Base-by-base conservation (phyloP, 2,113 vertebrate species). In the Vicugna pacos region DNA sequence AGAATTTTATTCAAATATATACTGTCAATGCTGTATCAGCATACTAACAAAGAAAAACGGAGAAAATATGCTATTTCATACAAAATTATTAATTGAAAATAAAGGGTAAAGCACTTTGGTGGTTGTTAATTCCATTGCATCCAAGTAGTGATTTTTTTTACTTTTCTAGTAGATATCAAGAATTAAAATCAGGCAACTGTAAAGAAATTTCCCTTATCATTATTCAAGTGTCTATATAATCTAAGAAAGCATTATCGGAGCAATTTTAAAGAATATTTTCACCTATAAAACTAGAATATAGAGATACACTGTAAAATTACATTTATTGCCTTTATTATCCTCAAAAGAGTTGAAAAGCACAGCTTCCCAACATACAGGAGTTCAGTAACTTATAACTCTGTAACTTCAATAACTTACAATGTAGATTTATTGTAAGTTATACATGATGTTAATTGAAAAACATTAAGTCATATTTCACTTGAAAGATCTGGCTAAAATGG, bases 31-130 rank as follows among this genome's bases (percentile, higher is more conserved):
- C n/a, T 79, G 32, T 75, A 73, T 67, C 35, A 89, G 58, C 22
- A 42, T 60, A 22, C 50, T 30, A 67, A 85, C 22, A 93, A 91
- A 82, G 19, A 32, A 50, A 88, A 85, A 12, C 12, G 26, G 28
- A 38, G 52, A 77, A 94, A 94, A 75, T 72, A 42, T 84, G 12
- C 56, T 64, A 89, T 24, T 77, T 92, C 26, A 92, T 13, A 58
- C 32, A 75, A 52, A 86, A 79, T 46, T 83, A 76, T 58, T 64
- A 84, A 92, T 19, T 70, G 54, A 92, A 94, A 96, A 80, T 26
- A 84, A 9, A 28, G 4, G 15, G 16, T 22, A 11, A 4, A 20
- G 16, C 11, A 15, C 64, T 42, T 58, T 54, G 16, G n/a, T 24
- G 70, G 28, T 58, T 76, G 24, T 32, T 70, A 79, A 42, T 82